Evolutionary conservation across 2,888 invertebrate genomes (phyloP).

Genomic region (Thymelicus lineola): DNA sequence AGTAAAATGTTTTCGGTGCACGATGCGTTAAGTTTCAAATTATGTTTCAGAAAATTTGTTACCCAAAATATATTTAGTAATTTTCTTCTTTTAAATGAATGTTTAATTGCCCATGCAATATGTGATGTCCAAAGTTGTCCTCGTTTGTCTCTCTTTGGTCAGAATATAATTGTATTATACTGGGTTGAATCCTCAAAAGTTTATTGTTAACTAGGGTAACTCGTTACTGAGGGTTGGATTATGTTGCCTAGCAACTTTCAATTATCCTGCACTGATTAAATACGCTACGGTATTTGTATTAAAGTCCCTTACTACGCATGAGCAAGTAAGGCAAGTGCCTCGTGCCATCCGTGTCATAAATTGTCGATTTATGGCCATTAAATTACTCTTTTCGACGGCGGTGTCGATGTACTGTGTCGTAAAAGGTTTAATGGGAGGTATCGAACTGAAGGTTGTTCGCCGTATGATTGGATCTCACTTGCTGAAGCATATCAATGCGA

Average conservation of each 20-base stretch:
- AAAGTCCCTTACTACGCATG: slow-evolving; percentile 2
- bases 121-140: not conserved
- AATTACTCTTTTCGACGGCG: slow-evolving; percentile 2
- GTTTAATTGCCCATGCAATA: too few species aligned
- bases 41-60: too few species aligned
- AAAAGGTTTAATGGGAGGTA: slow-evolving; percentile 20
- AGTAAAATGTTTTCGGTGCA: too few species aligned
- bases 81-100: too few species aligned
- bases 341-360: slow-evolving; percentile 25
- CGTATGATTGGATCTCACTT: slow-evolving; percentile 7
- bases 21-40: too few species aligned
- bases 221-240: slow-evolving; percentile 6
- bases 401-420: slow-evolving; percentile 20
- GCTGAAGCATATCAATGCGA: not conserved
- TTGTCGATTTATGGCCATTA: slow-evolving; percentile 22
- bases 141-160: not conserved
- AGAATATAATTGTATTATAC: not conserved
- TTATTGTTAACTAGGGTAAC: slow-evolving; percentile 1
- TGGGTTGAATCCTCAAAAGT: not conserved
- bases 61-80: too few species aligned
- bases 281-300: slow-evolving; percentile 8
- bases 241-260: slow-evolving; percentile 20
- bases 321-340: slow-evolving; percentile 12
- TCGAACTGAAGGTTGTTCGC: not conserved
- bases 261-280: slow-evolving; percentile 9